Evolutionary conservation across 1,140 invertebrate genomes (phyloP).

Genomic region (Daktulosphaira vitifoliae): DNA sequence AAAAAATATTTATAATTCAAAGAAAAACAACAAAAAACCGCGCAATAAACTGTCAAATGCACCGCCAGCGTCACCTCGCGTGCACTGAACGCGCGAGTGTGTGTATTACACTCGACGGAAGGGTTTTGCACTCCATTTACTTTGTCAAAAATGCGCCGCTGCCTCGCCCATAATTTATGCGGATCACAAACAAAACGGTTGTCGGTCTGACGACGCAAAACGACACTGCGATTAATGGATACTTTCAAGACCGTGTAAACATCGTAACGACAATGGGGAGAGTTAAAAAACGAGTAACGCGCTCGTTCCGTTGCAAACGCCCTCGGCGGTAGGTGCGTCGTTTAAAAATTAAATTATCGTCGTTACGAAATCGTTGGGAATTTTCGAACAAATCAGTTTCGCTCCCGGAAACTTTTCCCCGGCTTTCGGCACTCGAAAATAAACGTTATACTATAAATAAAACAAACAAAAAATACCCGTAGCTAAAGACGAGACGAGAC

Average conservation of each 20-base stretch:
- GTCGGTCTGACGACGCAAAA: background rate
- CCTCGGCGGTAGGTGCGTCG: background rate
- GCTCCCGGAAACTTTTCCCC: no score
- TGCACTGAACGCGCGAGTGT: no score
- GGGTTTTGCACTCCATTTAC: slow-evolving; percentile 32
- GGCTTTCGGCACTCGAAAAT: no score
- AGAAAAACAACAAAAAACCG: slow-evolving; percentile 1
- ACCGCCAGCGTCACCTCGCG: background rate
- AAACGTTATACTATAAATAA: no score
- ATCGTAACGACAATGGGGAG: background rate
- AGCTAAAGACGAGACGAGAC: no score
- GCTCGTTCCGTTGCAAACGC: background rate
- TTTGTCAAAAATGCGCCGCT: slow-evolving; percentile 18
- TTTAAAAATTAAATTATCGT: slow-evolving; percentile 20
- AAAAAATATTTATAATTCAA: background rate
- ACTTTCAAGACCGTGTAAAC: slow-evolving; percentile 3
- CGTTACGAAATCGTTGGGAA: slow-evolving; percentile 10
- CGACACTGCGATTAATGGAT: slow-evolving; percentile 32
- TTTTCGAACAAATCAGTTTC: slow-evolving; percentile 5
- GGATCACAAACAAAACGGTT: slow-evolving; percentile 9
- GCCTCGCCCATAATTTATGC: slow-evolving; percentile 16
- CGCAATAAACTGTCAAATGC: slow-evolving; percentile 31
- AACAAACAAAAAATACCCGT: no score
- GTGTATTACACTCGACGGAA: no score
- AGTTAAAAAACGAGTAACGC: no score